Evolutionary conservation across 2,113 vertebrate genomes (phyloP), one percentile per base, ranked within the genome.

Genomic region (Sisor rabdophorus): DNA sequence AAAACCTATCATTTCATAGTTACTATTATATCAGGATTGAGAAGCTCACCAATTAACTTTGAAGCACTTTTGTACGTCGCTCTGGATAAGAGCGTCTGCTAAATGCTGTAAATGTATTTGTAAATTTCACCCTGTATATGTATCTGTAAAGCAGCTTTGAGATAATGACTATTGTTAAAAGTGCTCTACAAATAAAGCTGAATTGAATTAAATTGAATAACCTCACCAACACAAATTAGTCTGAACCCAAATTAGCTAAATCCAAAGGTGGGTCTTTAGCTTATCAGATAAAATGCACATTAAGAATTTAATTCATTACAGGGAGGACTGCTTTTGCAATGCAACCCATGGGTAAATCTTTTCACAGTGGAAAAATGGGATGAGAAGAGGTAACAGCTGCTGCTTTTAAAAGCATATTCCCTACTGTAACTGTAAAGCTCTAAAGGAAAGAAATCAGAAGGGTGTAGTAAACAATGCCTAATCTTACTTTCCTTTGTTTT

Each of bases 361-460:
- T 48, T 78, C 58, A 71, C 53, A 60, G 54, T 53, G n/a, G 19
- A 22, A 30, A 75, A 19, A 16, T 12, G 24, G 30, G 26, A 59
- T 30, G 68, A 11, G 47, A 40, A 73, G 73, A 63, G 69, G 55
- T 48, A 81, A 79, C 79, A 79, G 74, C 70, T 81, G 82, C 54
- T 55, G 64, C 65, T 60, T 78, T 84, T 70, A 74, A 79, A 60
- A 77, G 68, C 70, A 52, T 83, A 83, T 59, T 44, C 61, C 72
- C 73, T 65, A 52, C 50, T 63, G 78, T 78, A 71, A 68, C 53
- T 55, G 53, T 53, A 73, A 48, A 59, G 73, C 44, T 81, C 75
- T 48, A 28, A 65, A 68, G 68, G 64, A 10, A 58, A 19, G 47
- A 69, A 55, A 20, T 24, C 40, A 53, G 36, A 54, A 8, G 16